Evolutionary conservation across 2,888 invertebrate genomes (phyloP).

Genomic region (Anthophora plumipes): DNA sequence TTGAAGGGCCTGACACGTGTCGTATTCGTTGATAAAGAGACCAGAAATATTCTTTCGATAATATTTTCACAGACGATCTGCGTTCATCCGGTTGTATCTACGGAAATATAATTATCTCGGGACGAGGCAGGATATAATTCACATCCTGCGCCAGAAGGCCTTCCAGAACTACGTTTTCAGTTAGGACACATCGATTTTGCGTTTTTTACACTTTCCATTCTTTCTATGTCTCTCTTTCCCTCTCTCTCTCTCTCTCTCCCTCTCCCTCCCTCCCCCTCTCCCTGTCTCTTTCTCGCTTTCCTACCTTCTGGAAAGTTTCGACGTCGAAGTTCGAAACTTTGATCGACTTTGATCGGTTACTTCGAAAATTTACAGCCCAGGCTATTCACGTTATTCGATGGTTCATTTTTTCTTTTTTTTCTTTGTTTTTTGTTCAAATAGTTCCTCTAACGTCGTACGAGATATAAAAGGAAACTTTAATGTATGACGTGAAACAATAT

Average conservation of each 20-base stretch:
- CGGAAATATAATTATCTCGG: slow-evolving; percentile 42
- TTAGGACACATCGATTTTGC: slow-evolving; percentile 38
- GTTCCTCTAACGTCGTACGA: neutral
- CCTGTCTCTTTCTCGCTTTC: neutral
- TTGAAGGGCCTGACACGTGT: neutral
- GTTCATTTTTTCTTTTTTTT: no score
- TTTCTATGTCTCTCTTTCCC: neutral
- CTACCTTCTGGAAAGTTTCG: slow-evolving; percentile 18
- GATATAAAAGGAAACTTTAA: slow-evolving; percentile 1
- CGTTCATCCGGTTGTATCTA: slow-evolving; percentile 15
- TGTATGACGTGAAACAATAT: neutral
- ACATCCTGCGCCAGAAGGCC: slow-evolving; percentile 28
- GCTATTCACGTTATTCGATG: neutral
- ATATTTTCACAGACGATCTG: slow-evolving; percentile 44
- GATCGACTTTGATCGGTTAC: slow-evolving; percentile 45
- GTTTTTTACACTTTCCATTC: slow-evolving; percentile 5
- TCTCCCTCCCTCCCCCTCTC: neutral
- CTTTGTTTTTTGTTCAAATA: no score
- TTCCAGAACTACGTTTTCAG: slow-evolving; percentile 37
- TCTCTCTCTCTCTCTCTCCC: neutral
- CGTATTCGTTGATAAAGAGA: slow-evolving; percentile 29
- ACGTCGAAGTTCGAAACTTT: slow-evolving; percentile 23
- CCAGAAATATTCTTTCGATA: slow-evolving; percentile 50
- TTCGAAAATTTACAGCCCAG: slow-evolving; percentile 12
- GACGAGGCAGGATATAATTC: slow-evolving; percentile 28